These are phyloP conservation scores for Nerophis ophidion DNA, from an alignment of 2,113 vertebrate species.

Conservation along the genomic window DNA sequence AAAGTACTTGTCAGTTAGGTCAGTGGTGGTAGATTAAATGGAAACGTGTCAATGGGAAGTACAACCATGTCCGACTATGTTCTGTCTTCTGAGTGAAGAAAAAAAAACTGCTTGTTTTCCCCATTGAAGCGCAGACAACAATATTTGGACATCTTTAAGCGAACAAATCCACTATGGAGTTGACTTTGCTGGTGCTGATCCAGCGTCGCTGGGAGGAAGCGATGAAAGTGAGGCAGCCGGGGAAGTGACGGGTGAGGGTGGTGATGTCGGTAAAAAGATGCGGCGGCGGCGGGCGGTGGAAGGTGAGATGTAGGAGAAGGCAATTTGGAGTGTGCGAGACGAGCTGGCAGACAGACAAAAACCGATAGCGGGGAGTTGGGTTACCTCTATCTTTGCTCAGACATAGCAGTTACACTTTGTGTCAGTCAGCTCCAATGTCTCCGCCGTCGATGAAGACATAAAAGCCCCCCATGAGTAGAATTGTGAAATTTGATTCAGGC, in stretches of 20 bases:
- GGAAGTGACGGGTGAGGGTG: not conserved
- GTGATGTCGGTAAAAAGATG: not conserved
- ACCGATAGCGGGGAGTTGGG: slow-evolving; percentile 8
- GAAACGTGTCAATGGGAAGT: too few species aligned
- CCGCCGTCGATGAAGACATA: slow-evolving; percentile 12
- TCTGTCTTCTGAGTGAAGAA: too few species aligned
- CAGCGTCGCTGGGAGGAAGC: slow-evolving; percentile 10
- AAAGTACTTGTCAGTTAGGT: too few species aligned
- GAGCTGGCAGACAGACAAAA: not conserved
- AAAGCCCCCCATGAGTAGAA: slow-evolving; percentile 8
- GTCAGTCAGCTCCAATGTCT: slow-evolving; percentile 7
- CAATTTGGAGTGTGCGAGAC: not conserved
- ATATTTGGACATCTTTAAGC: too few species aligned
- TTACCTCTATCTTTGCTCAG: slow-evolving; percentile 12
- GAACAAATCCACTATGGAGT: slow-evolving; percentile 14
- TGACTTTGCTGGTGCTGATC: slow-evolving; percentile 46
- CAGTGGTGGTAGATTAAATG: too few species aligned
- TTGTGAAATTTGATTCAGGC: slow-evolving; percentile 23
- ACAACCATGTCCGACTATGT: too few species aligned
- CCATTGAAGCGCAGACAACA: too few species aligned
- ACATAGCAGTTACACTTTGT: slow-evolving; percentile 19
- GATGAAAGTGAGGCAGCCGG: not conserved
- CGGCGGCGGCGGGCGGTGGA: not conserved
- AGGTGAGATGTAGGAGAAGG: not conserved
- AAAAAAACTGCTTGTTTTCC: too few species aligned